These are phyloP conservation scores for Chaetorhynchus papuensis DNA, from an alignment of 2,113 vertebrate species.

Conservation along the genomic window DNA sequence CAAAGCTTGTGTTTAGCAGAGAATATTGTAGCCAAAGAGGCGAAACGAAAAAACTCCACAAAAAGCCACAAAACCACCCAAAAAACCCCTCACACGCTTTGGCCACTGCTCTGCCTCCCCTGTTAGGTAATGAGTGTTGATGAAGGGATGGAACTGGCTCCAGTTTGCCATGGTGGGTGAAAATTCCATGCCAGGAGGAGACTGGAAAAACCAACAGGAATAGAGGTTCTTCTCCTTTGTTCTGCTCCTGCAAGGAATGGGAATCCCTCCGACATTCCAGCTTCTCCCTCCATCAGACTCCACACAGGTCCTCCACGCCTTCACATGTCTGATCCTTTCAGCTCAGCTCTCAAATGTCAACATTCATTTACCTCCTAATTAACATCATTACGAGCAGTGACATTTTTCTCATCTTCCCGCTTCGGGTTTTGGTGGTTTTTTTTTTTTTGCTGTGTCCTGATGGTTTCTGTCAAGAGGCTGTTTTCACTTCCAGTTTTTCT, in stretches of 20 bases:
- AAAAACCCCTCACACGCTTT: neutral
- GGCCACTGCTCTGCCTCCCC: neutral
- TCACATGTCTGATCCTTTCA: neutral
- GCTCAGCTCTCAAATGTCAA: constrained; percentile 23
- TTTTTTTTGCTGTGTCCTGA: neutral
- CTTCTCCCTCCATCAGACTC: neutral
- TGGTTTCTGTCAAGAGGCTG: neutral
- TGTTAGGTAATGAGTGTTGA: neutral
- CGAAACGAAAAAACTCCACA: rapidly evolving
- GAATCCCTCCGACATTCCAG: neutral
- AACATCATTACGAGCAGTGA: constrained; percentile 35
- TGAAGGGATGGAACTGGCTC: neutral
- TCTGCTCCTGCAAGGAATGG: neutral
- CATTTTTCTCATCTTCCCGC: constrained; percentile 24
- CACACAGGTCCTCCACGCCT: neutral
- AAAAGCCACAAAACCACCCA: neutral
- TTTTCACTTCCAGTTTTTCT: neutral
- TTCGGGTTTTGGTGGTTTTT: neutral
- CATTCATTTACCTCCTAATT: constrained; percentile 50
- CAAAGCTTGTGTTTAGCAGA: neutral
- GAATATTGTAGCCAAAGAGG: neutral
- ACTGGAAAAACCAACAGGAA: too few species aligned
- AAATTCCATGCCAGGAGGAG: neutral
- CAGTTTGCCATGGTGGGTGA: neutral
- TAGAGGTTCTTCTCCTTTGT: neutral